Evolutionary conservation across 2,797 vertebrate genomes (phyloP).

Genomic region (Anguilla obscura): DNA sequence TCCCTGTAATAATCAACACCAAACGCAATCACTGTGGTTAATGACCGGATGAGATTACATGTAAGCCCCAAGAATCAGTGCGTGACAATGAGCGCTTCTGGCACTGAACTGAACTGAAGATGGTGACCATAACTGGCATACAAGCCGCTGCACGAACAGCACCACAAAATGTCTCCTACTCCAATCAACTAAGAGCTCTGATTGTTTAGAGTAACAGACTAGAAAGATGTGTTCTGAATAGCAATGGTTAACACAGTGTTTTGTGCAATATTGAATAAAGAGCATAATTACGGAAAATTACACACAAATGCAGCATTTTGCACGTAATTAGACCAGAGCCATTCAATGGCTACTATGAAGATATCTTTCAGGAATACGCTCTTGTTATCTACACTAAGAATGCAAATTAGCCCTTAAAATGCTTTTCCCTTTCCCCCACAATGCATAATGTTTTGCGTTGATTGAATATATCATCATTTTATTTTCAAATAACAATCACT

Average conservation of each 20-base stretch:
- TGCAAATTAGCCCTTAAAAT: no score
- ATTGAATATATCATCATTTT: no score
- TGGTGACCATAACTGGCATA: background rate
- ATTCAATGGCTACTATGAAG: background rate
- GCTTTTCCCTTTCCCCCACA: no score
- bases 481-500: no score
- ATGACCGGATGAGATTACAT: background rate
- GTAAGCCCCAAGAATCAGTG: background rate
- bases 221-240: background rate
- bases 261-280: background rate
- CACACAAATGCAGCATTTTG: background rate
- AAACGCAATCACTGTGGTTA: background rate
- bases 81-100: background rate
- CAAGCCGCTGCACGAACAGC: background rate
- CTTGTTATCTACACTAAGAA: background rate
- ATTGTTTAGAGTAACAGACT: background rate
- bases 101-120: background rate
- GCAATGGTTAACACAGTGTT: background rate
- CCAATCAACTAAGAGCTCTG: background rate
- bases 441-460: no score
- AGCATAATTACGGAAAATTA: background rate
- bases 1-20: background rate
- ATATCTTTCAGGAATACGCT: background rate
- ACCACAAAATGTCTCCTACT: background rate
- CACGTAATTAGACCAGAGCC: background rate